Conservation (phyloP, 2,888 invertebrate genomes). For the Abscondita cerata region DNA sequence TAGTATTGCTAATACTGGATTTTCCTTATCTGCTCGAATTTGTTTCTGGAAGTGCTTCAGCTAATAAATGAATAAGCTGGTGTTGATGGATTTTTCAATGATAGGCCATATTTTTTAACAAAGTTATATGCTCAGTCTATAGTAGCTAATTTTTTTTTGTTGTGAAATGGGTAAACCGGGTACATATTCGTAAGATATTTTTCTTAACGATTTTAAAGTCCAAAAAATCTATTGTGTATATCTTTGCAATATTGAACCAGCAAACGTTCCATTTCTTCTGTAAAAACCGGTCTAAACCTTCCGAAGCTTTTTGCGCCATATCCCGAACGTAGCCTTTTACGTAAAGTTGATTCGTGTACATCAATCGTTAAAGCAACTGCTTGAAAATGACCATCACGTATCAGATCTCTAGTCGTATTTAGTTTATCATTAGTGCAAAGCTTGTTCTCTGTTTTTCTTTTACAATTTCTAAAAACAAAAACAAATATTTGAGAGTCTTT, state of each 20-base stretch:
- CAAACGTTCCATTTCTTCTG: conserved; percentile 24
- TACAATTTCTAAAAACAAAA: neutral
- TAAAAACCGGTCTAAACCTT: conserved; percentile 27
- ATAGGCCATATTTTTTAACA: conserved; percentile 4
- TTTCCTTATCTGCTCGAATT: conserved; percentile 10
- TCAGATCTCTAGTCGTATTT: no score
- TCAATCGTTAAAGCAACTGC: neutral
- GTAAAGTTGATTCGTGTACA: conserved; percentile 28
- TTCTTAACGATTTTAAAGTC: no score
- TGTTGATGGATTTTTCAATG: neutral
- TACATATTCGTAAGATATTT: no score
- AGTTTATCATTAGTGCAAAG: no score
- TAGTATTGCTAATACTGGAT: conserved; percentile 22
- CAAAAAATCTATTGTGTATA: no score
- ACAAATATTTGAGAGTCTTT: no score
- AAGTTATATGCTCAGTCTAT: conserved; percentile 12
- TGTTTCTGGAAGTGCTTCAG: conserved; percentile 19
- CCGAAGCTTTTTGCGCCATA: conserved; percentile 25
- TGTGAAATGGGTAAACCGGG: no score
- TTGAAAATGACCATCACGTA: no score
- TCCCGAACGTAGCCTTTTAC: conserved; percentile 32
- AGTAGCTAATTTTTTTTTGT: no score
- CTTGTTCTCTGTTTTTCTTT: no score
- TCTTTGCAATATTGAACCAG: no score
- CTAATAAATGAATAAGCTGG: neutral